phyloP scores from a whole-genome alignment of 2,113 vertebrate species.

The Oryctolagus cuniculus region DNA sequence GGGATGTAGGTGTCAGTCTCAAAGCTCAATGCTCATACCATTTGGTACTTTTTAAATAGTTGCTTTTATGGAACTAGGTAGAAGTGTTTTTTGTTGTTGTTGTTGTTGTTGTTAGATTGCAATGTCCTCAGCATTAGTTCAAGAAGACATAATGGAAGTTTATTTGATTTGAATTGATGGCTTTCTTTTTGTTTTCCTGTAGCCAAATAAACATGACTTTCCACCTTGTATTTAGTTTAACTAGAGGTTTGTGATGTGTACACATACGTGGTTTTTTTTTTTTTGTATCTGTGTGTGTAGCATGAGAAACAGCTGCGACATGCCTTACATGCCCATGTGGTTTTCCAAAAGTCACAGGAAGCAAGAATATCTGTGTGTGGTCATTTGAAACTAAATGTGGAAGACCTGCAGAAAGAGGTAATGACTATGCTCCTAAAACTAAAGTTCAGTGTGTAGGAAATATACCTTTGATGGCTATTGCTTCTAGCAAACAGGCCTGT shows the following conservation, averaged over 20 bases:
- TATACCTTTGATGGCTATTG: background rate
- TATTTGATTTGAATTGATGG: background rate
- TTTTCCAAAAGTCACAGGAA: background rate
- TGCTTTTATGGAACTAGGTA: background rate
- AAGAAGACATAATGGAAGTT: background rate
- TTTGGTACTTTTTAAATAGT: background rate
- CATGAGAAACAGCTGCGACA: background rate
- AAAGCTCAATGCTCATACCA: too few species aligned
- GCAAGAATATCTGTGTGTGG: conserved; percentile 41
- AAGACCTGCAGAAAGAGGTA: conserved; percentile 76
- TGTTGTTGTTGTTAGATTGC: background rate
- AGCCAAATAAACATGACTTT: background rate
- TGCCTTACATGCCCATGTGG: too few species aligned
- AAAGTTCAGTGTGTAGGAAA: background rate
- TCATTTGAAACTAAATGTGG: conserved; percentile 61
- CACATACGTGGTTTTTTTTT: too few species aligned
- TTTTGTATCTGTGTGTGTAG: conserved; percentile 10
- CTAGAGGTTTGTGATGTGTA: background rate
- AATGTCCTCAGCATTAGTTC: background rate
- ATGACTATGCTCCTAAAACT: background rate
- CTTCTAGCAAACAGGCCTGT: too few species aligned
- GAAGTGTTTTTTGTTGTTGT: too few species aligned
- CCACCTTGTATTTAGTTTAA: background rate
- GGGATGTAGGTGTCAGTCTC: too few species aligned
- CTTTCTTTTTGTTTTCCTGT: background rate